Conservation (phyloP, 2,888 invertebrate genomes). For the Drosophila quinaria region DNA sequence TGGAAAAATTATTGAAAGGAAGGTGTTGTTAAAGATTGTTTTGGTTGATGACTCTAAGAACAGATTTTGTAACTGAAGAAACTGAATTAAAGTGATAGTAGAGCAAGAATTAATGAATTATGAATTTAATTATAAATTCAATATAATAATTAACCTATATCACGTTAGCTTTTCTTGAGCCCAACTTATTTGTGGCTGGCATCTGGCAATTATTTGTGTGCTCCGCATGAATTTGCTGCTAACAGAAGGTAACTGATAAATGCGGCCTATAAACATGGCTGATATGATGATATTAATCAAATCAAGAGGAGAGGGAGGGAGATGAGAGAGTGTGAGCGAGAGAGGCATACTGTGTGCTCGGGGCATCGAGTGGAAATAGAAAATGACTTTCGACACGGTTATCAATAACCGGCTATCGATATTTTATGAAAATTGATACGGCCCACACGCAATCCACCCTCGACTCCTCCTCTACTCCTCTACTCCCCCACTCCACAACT, state of each 20-base stretch:
- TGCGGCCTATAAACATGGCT: constrained; percentile 52
- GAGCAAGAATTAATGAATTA: neutral
- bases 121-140: neutral
- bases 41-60: neutral
- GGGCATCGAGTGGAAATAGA: constrained; percentile 48
- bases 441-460: constrained; percentile 30
- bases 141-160: neutral
- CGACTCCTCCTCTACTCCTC: neutral
- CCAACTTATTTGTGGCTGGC: constrained; percentile 5
- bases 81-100: no score
- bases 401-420: constrained; percentile 80
- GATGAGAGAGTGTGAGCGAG: constrained; percentile 5
- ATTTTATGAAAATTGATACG: constrained; percentile 81
- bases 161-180: neutral
- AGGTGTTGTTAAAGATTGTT: no score
- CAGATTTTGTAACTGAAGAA: neutral
- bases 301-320: neutral
- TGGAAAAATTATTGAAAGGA: neutral
- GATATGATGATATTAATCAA: constrained; percentile 71
- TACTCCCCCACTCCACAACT: neutral
- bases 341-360: neutral
- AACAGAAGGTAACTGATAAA: constrained; percentile 52
- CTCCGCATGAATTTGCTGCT: neutral
- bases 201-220: neutral
- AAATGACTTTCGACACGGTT: constrained; percentile 80